Base-by-base conservation (phyloP, 2,888 invertebrate species). In the Drosophila parthenogenetica region DNA sequence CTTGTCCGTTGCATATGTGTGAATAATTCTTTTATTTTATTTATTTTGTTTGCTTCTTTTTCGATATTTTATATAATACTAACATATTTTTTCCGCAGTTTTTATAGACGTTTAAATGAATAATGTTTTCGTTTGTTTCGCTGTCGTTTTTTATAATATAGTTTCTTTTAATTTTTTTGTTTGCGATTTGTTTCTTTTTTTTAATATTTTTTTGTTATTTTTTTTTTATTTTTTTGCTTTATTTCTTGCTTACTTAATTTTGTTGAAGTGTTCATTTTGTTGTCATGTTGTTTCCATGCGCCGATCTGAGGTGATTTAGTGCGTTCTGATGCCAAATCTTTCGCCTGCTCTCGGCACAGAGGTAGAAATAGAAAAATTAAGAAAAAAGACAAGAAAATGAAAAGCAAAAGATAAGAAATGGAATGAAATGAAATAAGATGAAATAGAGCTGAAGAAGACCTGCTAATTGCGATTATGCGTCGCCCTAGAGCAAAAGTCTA, bases 211-310 rank as follows among this genome's bases (percentile, higher is more conserved):
- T 51, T 42, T 46, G 29, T 7, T 19, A 40, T 19, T 43, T 35
- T 13, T 5, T 51, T 65, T 39, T 49, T 39, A 5, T 45, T 48
- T 63, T 63, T 69, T 69, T 70, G 68, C 53, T 69, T 81, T 84
- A 70, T 87, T 84, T 84, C 69, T 74, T 78, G 79, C 19, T 61
- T 62, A 72, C 72, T 70, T 63, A 81, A 75, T 83, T 77, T 87
- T 70, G 89, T 80, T 84, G 87, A 84, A 85, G 79, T 79, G 86
- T 71, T 89, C 87, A 87, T 89, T 86, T 86, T 85, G 88, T 86
- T 86, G 82, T 87, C 89, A 89, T 77, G 88, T 87, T 87, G 85
- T 89, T 85, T 79, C 82, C 70, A 87, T 79, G 88, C 87, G 88
- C 69, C 72, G 59, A 61, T 66, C 59, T 54, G 72, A 81, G 74